Evolutionary conservation across 2,888 invertebrate species (phyloP), one percentile per base, ranked within the genome.

Genomic region (Caenorhabditis plicata): DNA sequence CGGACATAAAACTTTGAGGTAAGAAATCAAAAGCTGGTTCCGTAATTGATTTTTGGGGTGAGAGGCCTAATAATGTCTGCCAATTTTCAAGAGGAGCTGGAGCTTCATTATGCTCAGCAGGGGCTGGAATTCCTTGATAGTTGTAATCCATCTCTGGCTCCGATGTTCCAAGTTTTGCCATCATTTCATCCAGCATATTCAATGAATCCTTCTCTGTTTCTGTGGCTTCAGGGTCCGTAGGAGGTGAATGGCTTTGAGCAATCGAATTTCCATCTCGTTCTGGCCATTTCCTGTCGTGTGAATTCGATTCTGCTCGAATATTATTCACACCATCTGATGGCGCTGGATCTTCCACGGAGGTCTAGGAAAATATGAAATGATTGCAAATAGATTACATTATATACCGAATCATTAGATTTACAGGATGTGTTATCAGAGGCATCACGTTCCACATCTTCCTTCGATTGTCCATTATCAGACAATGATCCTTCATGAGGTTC

Each of bases 51-150:
- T 56, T 52, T 11, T 41, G 44, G n/a, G 69, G 58, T 17, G 67
- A 68, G 60, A 83, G 82, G 19, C 83, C 83, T 62, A 83, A 81
- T 75, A 85, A 82, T 78, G 81, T 85, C 83, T 88, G 88, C 89
- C 89, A 90, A 82, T 89, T 88, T 26, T 61, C 60, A 17, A 67
- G 45, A 13, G 68, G 69, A 17, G 69, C 67, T n/a, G 64, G 64
- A 13, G 62, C 69, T 41, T 69, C 69, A 23, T 51, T 62, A 23
- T 51, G 52, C 15, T 63, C 39, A 29, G 64, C 64, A 19, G 54
- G 65, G 7, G 68, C 68, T 3, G 68, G 68, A 19, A 65, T 58
- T 25, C 54, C 64, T 13, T 48, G 42, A 25, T 41, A 54, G 9
- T 35, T 23, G 29, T 53, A 57, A 23, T 58, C 58, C 22, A 43